Conservation (phyloP, 2,797 vertebrate species). For the Leptoclinus maculatus region DNA sequence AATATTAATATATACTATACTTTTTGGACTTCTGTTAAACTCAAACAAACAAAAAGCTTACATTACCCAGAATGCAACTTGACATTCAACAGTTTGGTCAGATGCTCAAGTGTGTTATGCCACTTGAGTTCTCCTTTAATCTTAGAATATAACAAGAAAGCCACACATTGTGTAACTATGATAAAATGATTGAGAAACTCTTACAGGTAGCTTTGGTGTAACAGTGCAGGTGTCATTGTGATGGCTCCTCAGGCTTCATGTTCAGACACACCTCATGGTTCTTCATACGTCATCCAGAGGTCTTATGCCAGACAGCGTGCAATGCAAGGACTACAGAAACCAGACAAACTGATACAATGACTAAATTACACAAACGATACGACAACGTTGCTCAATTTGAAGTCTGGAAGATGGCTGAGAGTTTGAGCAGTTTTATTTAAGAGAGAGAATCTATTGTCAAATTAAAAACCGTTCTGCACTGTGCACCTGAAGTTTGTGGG, state of each 20-base stretch:
- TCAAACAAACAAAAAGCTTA: background rate
- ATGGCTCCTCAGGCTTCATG: constrained; percentile 57
- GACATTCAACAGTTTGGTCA: background rate
- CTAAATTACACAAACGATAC: constrained; percentile 41
- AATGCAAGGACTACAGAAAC: constrained; percentile 39
- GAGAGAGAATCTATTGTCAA: background rate
- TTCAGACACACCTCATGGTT: constrained; percentile 56
- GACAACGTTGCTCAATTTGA: constrained; percentile 35
- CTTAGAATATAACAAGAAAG: background rate
- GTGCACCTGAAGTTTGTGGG: background rate
- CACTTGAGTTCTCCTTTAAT: background rate
- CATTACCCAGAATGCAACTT: background rate
- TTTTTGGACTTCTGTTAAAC: background rate
- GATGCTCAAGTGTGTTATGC: background rate
- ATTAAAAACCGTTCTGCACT: background rate
- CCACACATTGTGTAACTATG: background rate
- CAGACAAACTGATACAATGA: constrained; percentile 27
- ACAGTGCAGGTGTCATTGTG: constrained; percentile 58
- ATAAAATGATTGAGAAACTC: constrained; percentile 28
- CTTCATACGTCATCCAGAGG: constrained; percentile 51
- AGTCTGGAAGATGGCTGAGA: constrained; percentile 10
- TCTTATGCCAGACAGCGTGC: constrained; percentile 30
- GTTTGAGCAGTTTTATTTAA: constrained; percentile 13
- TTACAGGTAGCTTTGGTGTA: constrained; percentile 36
- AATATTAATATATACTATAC: background rate